Base-by-base conservation (phyloP, 1,140 invertebrate genomes). In the Cepaea nemoralis region DNA sequence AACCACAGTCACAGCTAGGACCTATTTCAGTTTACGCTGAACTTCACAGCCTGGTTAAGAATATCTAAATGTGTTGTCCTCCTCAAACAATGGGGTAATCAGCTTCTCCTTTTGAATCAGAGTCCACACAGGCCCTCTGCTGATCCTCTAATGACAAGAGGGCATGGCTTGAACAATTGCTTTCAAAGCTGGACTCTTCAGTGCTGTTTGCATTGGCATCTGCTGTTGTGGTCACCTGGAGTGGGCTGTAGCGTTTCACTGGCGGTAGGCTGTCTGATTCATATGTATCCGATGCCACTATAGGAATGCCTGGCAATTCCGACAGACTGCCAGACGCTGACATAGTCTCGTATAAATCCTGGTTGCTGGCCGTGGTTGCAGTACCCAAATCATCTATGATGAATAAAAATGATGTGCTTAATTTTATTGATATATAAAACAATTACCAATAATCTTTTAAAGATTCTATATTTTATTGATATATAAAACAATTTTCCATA, bases 101-200 rank as follows among this genome's bases (percentile, higher is more conserved):
- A 35, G 33, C 45, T n/a, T 8, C 45, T 2, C 31, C 55, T 77
- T 14, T 59, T 14, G 55, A 22, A 59, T 59, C n/a, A 19, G 55
- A 19, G n/a, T 59, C 55, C n/a, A 10, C n/a, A 12, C 12, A 8
- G 14, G 55, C 83, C 73, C 50, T 70, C 75, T 75, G 55, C 37
- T 42, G 50, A 22, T 75, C 82, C 59, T 75, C 76, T 14, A 76
- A 77, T 35, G 83, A 82, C 37, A 89, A 73, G 1, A 90, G 80
- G n/a, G 83, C 83, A 42, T 86, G 84, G 33, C 86, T 84, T 66
- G 87, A 88, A 40, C 85, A 80, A 19, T 82, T 87, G 75, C 89
- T 90, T 39, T 86, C 86, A 82, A 84, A 87, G 81, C 88, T 89
- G 6, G 86, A 89, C 16, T 82, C 87, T 37, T 90, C 89, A 0